These are phyloP conservation scores for Strigamia maritima DNA, from an alignment of 2,888 invertebrate species.

Conservation along the genomic window DNA sequence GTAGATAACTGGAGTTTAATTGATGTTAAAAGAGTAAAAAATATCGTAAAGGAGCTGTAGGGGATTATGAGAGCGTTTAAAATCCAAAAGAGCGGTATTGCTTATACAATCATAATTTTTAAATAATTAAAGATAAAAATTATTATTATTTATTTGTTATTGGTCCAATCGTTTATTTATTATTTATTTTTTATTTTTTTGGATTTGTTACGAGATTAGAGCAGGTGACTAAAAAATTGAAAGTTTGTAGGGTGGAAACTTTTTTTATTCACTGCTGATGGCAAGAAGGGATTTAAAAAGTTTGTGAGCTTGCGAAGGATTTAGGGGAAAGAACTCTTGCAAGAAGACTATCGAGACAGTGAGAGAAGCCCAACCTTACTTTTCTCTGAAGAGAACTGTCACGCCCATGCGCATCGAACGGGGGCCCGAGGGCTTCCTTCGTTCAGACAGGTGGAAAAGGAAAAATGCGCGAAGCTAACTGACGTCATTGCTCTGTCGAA, in stretches of 20 bases:
- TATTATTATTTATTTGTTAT: too few species aligned
- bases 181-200: not conserved
- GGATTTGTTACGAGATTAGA: conserved; percentile 10
- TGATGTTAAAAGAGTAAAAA: conserved; percentile 7
- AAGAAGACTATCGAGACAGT: conserved; percentile 28
- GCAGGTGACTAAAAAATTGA: conserved; percentile 2
- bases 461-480: not conserved
- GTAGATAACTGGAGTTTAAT: conserved; percentile 10
- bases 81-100: not conserved
- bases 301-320: conserved; percentile 32
- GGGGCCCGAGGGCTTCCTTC: conserved; percentile 23
- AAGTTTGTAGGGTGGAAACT: conserved; percentile 17
- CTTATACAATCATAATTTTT: too few species aligned
- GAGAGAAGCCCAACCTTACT: not conserved
- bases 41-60: not conserved
- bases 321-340: conserved; percentile 30
- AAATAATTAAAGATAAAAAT: too few species aligned
- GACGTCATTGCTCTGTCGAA: conserved; percentile 18
- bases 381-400: conserved; percentile 10
- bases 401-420: conserved; percentile 29
- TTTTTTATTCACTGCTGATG: conserved; percentile 32
- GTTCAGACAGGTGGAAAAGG: conserved; percentile 30
- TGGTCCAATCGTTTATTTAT: not conserved
- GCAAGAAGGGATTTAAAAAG: conserved; percentile 32
- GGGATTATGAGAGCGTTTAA: not conserved